Conservation (phyloP, 2,797 vertebrate genomes). For the Neosilurus mollespiculum region DNA sequence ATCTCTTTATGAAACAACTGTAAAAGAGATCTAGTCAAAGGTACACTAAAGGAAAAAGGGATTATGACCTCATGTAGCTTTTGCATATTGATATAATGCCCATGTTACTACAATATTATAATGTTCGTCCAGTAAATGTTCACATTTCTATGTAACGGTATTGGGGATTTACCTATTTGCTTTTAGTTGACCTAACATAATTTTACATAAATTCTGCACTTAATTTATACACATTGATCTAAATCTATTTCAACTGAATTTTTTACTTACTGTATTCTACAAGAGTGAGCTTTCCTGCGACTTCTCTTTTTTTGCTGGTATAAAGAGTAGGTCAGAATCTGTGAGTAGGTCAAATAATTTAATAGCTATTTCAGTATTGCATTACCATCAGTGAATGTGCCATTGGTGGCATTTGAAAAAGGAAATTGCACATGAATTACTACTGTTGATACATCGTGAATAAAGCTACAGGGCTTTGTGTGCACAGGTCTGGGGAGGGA, state of each 20-base stretch:
- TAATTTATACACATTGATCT: too few relatives aligned
- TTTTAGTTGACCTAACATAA: too few relatives aligned
- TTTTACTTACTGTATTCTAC: too few relatives aligned
- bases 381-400: constrained; percentile 20
- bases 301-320: background rate
- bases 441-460: constrained; percentile 20
- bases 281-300: background rate
- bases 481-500: constrained; percentile 36
- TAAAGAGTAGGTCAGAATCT: constrained; percentile 1
- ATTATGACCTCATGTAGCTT: too few relatives aligned
- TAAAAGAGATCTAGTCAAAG: background rate
- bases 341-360: constrained; percentile 2
- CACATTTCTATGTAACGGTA: too few relatives aligned
- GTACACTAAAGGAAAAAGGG: background rate
- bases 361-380: constrained; percentile 1
- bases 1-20: background rate
- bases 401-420: constrained; percentile 34
- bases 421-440: constrained; percentile 43
- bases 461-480: constrained; percentile 38
- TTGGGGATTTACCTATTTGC: too few relatives aligned
- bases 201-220: too few relatives aligned
- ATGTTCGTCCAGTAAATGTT: too few relatives aligned
- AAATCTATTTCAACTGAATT: too few relatives aligned
- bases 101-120: too few relatives aligned
- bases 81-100: too few relatives aligned